Evolutionary conservation across 2,113 vertebrate genomes (phyloP).

Genomic region (Sus scrofa): DNA sequence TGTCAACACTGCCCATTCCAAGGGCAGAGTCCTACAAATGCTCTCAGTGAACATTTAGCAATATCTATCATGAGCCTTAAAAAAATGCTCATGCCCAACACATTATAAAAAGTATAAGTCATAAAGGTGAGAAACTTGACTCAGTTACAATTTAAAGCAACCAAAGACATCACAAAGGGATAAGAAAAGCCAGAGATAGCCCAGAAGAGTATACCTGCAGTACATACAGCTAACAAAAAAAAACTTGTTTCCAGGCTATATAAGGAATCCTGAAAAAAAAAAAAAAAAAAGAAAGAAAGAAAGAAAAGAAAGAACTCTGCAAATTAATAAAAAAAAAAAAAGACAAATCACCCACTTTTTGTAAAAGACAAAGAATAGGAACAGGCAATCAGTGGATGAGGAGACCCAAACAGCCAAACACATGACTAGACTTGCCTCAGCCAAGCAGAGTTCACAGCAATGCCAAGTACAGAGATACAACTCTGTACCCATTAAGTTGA

Average conservation of each 20-base stretch:
- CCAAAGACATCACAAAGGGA: slow-evolving; percentile 35
- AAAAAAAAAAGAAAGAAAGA: neutral
- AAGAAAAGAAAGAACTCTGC: neutral
- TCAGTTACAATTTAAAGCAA: slow-evolving; percentile 60
- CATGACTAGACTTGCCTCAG: neutral
- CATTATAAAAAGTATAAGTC: slow-evolving; percentile 55
- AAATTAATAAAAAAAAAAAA: slow-evolving; percentile 59
- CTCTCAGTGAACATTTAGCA: slow-evolving; percentile 13
- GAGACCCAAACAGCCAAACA: neutral
- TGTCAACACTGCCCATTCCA: neutral
- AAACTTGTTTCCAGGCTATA: slow-evolving; percentile 45
- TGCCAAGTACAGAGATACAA: neutral
- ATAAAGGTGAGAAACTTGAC: slow-evolving; percentile 67
- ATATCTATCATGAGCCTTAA: slow-evolving; percentile 47
- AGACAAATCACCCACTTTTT: slow-evolving; percentile 45
- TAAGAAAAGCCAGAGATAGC: slow-evolving; percentile 27
- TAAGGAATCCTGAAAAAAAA: slow-evolving; percentile 60
- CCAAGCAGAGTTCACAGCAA: neutral
- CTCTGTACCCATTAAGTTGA: too few relatives aligned
- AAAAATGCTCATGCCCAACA: slow-evolving; percentile 36
- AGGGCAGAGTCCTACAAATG: neutral
- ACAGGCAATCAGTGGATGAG: neutral
- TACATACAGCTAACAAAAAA: neutral
- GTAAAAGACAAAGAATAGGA: slow-evolving; percentile 40
- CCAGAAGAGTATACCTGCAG: neutral